Evolutionary conservation across 2,888 invertebrate species (phyloP).

Genomic region (Pristionchus arcanus): DNA sequence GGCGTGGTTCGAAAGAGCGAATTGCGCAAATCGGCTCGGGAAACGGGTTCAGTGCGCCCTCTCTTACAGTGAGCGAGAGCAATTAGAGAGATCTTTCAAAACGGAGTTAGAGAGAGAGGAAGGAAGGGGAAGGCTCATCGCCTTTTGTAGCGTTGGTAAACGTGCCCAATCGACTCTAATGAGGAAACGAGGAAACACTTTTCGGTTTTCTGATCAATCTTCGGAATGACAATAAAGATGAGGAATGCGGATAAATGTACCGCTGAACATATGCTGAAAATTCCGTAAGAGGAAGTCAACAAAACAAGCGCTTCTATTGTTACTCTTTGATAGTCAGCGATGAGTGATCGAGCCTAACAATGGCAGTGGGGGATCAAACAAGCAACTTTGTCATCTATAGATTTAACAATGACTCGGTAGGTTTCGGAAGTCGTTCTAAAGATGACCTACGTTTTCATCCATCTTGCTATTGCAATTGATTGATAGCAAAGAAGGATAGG

Average conservation of each 20-base stretch:
- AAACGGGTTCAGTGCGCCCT: slow-evolving; percentile 8
- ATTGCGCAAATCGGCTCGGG: slow-evolving; percentile 29
- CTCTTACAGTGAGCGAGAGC: slow-evolving; percentile 25
- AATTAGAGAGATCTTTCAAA: slow-evolving; percentile 38
- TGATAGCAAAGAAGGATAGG: background rate
- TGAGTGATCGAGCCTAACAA: slow-evolving; percentile 10
- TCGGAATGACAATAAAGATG: background rate
- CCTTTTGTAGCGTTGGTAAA: background rate
- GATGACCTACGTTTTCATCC: no score
- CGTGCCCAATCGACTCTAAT: background rate
- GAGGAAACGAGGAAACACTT: background rate
- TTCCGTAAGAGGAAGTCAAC: background rate
- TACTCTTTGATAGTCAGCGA: background rate
- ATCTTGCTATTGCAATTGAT: background rate
- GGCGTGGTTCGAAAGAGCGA: background rate
- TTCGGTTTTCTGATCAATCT: background rate
- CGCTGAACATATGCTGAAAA: no score
- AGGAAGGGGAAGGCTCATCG: background rate
- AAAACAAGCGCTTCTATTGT: background rate
- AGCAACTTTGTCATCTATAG: background rate
- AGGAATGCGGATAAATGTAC: background rate
- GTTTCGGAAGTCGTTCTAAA: no score
- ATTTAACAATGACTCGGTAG: background rate
- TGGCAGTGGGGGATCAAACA: background rate
- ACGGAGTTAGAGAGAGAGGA: background rate